phyloP scores from a whole-genome alignment of 2,888 invertebrate genomes.

The Chrysina gloriosa region DNA sequence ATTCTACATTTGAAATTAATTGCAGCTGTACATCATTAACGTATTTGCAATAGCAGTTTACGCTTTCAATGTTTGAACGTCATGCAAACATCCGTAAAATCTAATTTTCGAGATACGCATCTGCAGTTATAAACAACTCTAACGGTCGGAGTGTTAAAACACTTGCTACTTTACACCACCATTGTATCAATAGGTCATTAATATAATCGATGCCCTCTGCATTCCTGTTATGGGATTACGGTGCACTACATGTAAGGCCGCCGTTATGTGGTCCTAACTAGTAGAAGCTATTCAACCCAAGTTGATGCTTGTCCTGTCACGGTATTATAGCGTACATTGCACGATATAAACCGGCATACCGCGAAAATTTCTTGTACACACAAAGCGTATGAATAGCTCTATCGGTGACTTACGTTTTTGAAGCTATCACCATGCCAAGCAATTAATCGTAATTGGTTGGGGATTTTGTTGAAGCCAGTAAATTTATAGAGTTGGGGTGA shows the following conservation, averaged over 20 bases:
- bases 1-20: too few relatives aligned
- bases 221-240: conserved; percentile 31
- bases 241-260: conserved; percentile 2
- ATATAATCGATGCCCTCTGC: conserved; percentile 22
- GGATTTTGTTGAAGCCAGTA: background rate
- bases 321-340: background rate
- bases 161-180: background rate
- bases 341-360: conserved; percentile 7
- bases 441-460: conserved; percentile 13
- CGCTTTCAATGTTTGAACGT: background rate
- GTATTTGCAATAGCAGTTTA: background rate
- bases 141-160: background rate
- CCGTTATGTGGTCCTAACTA: conserved; percentile 30
- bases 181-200: conserved; percentile 35
- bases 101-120: background rate
- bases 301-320: conserved; percentile 20
- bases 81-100: background rate
- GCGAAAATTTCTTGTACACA: conserved; percentile 30
- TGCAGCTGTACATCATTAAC: background rate
- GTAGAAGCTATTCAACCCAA: conserved; percentile 11
- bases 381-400: conserved; percentile 2
- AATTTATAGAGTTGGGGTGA: background rate
- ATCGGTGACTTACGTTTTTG: conserved; percentile 16
- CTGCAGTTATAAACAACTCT: background rate
- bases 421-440: background rate